Evolutionary conservation across 2,113 vertebrate genomes (phyloP), one percentile per base, ranked within the genome.

Genomic region (Meriones unguiculatus): DNA sequence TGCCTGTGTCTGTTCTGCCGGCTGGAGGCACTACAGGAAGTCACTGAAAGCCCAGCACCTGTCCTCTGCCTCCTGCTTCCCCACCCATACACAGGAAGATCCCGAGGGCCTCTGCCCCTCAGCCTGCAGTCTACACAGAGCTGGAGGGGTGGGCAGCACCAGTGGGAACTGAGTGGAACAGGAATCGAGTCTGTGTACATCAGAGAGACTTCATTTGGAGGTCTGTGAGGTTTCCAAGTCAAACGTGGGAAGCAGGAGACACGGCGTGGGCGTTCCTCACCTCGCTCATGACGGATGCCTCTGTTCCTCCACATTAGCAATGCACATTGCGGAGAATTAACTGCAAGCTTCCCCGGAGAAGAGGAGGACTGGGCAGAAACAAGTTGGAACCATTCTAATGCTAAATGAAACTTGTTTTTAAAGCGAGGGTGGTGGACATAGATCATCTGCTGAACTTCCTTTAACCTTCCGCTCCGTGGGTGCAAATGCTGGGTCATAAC

Each of bases 401-500:
- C 87, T 85, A 81, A 88, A 90, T 87, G 59, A 25, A 0, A 22
- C 1, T 4, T 30, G 90, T 86, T 96, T 96, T 92, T 90, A 30
- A 94, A 92, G 80, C 3, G 32, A 77, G 54, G 28, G 7, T 46
- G 57, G 86, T 24, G 38, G 65, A 28, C 28, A 1, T 30, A 77
- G 46, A 32, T 89, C 86, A 89, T 85, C 38, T 24, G 5, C 89
- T 65, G 93, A 97, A 75, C 59, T 75, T 77, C 81, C 81, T 85
- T 75, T 95, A 50, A 77, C 94, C 89, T 91, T 86, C n/a, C 73
- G 54, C 32, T 92, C 69, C 59, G 38, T 46, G 12, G 80, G 86
- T 78, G 57, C 69, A 86, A 59, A 80, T 70, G 92, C 54, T 5
- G 72, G 87, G 46, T 59, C 38, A 54, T 76, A 84, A 70, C 22